Percentiles rank a stretch among this genome's conserved stretches.
Conservation (phyloP, 2,113 vertebrate species). For the Scophthalmus maximus region DNA sequence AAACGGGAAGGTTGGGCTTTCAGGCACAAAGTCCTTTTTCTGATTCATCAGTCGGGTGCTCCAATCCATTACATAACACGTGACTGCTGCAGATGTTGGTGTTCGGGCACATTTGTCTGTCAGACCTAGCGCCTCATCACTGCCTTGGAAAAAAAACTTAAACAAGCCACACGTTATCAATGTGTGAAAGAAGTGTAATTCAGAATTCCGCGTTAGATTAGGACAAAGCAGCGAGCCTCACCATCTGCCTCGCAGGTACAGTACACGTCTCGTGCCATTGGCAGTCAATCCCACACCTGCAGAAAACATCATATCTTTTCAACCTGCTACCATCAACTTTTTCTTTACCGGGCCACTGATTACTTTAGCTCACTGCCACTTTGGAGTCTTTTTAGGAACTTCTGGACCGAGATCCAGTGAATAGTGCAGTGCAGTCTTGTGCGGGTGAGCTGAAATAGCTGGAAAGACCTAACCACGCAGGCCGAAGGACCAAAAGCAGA, state of each 20-base stretch:
- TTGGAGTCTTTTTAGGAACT: neutral
- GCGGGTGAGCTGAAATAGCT: slow-evolving; percentile 4
- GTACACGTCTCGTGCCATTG: neutral
- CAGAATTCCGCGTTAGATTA: neutral
- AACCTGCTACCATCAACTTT: no score
- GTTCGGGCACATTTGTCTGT: neutral
- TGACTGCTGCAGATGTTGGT: neutral
- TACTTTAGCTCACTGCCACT: neutral
- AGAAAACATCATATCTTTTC: neutral
- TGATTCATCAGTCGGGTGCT: neutral
- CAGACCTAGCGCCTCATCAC: neutral
- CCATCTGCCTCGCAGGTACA: no score
- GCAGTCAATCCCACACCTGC: no score
- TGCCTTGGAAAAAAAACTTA: neutral
- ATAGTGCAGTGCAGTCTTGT: neutral
- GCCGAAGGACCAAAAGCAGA: slow-evolving; percentile 1
- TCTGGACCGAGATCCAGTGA: neutral
- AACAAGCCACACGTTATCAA: neutral
- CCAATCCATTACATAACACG: no score
- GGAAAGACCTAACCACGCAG: neutral
- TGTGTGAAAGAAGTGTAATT: neutral
- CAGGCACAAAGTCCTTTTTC: neutral
- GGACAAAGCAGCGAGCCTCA: no score
- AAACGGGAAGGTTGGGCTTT: neutral
- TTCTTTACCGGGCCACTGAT: neutral